These are phyloP conservation scores for Leucania comma DNA, from an alignment of 2,888 invertebrate species.

Conservation along the genomic window DNA sequence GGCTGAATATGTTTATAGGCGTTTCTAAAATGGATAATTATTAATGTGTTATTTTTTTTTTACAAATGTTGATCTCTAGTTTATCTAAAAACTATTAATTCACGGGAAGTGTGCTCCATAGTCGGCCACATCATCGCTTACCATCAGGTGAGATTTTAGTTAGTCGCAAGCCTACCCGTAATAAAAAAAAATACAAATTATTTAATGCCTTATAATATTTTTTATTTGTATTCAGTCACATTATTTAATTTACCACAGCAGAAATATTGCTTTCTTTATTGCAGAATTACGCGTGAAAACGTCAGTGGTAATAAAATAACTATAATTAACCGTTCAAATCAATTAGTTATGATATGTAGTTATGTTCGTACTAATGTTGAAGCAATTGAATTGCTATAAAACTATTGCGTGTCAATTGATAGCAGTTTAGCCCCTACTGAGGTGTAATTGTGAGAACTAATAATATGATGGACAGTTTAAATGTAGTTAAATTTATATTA, in stretches of 20 bases:
- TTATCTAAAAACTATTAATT: too few species aligned
- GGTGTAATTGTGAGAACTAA: not conserved
- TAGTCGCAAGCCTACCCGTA: too few species aligned
- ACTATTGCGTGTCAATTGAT: not conserved
- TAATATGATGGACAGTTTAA: not conserved
- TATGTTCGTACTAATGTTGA: not conserved
- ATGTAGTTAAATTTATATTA: not conserved
- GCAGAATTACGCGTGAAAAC: not conserved
- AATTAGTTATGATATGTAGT: not conserved
- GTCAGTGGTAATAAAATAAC: not conserved
- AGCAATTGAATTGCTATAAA: conserved; percentile 15
- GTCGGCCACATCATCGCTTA: too few species aligned
- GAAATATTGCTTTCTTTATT: not conserved
- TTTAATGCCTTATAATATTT: not conserved
- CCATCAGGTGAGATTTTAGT: too few species aligned
- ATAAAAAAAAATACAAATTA: too few species aligned
- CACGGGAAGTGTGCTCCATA: too few species aligned
- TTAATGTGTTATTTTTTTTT: not conserved
- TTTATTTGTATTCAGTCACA: not conserved
- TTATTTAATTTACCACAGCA: not conserved
- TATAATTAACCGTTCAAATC: not conserved
- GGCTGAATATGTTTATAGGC: too few species aligned
- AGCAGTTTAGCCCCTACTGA: not conserved
- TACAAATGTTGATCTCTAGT: not conserved
- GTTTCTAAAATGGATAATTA: not conserved